Conservation (phyloP, 2,797 vertebrate species). For the Sebastolobus alascanus region DNA sequence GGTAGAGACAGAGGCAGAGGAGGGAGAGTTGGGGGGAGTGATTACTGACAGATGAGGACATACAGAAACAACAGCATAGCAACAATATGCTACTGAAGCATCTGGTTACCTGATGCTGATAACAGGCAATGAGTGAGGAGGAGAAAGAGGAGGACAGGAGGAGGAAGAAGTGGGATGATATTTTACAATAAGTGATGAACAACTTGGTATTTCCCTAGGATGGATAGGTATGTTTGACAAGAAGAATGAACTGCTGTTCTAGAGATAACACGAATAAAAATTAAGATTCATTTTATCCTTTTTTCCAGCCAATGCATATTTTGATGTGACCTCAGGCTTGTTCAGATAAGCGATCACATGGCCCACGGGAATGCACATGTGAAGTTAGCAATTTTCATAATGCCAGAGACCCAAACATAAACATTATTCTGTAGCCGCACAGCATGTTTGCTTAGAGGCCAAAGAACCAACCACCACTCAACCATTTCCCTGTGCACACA, state of each 20-base stretch:
- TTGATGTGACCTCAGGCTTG: conserved; percentile 7
- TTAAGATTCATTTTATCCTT: neutral
- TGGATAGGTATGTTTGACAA: neutral
- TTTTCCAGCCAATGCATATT: neutral
- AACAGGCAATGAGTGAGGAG: conserved; percentile 11
- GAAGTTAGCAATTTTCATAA: conserved; percentile 14
- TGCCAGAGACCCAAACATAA: conserved; percentile 6
- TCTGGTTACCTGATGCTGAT: conserved; percentile 38
- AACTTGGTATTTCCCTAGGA: neutral
- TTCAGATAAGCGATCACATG: conserved; percentile 16
- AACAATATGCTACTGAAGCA: conserved; percentile 43
- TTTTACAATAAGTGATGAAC: conserved; percentile 1
- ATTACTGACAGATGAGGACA: conserved; percentile 44
- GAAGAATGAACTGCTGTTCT: neutral
- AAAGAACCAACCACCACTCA: neutral
- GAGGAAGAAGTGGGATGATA: conserved; percentile 6
- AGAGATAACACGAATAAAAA: neutral
- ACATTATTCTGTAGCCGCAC: conserved; percentile 3
- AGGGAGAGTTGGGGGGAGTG: conserved; percentile 18
- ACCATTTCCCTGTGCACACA: conserved; percentile 2
- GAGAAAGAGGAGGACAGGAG: conserved; percentile 10
- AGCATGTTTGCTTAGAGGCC: conserved; percentile 17
- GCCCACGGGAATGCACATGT: conserved; percentile 16
- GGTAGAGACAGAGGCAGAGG: conserved; percentile 7
- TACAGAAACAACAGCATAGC: conserved; percentile 23